A percentile compares a stretch with the other conserved stretches of the same genome.
These are phyloP conservation scores for Sebastes matsubarae DNA, from an alignment of 2,797 vertebrate species.

Conservation along the genomic window DNA sequence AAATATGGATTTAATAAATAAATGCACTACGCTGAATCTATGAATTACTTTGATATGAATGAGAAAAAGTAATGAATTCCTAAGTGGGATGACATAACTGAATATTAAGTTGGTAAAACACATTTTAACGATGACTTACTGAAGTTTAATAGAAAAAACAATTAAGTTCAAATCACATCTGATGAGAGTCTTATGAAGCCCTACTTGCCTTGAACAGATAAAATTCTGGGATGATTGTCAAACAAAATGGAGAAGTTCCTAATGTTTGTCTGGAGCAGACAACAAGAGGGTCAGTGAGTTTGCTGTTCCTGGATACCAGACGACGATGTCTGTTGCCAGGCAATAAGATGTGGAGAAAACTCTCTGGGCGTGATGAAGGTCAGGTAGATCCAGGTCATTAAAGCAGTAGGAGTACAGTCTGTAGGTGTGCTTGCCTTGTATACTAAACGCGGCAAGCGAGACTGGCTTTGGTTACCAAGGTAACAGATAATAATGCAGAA, in stretches of 20 bases:
- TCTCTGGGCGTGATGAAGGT: not conserved
- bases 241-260: not conserved
- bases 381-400: not conserved
- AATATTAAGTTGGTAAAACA: not conserved
- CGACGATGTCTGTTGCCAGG: slow-evolving; percentile 18
- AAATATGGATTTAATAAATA: not conserved
- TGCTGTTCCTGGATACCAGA: not conserved
- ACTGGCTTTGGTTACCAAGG: not conserved
- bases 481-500: not conserved
- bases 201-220: not conserved
- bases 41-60: not conserved
- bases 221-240: not conserved
- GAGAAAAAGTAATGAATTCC: not conserved
- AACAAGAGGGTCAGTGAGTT: not conserved
- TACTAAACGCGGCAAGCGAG: not conserved
- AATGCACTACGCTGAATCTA: not conserved
- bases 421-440: not conserved
- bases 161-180: not conserved
- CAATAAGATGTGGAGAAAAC: not conserved
- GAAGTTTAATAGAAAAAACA: not conserved
- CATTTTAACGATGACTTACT: not conserved
- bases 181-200: not conserved
- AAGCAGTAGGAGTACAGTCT: not conserved
- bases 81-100: too few species aligned
- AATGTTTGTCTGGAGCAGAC: not conserved